Base-by-base conservation (phyloP, 1,140 invertebrate species). In the Orius laevigatus region DNA sequence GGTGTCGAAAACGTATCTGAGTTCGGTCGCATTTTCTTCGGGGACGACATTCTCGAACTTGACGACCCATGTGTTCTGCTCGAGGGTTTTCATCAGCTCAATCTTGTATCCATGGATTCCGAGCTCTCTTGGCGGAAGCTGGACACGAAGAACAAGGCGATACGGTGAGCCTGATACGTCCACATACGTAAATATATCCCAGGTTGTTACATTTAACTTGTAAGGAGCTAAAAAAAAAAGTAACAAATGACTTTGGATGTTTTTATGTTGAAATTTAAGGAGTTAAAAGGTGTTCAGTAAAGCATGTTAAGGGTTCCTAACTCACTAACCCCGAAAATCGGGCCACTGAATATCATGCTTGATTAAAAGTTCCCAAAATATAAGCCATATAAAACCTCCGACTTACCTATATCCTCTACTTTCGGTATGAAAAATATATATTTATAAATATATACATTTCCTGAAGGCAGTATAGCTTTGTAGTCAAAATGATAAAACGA, bases 401-500 rank as follows among this genome's bases (percentile, higher is more conserved):
- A 35, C 46, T 45, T 46, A 53, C 51, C 51, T 18, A 53, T 53
- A 14, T 39, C 11, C 5, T 46, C 35, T 14, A 19, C 42, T 35
- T 46, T 25, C 39, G 51, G 51, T 15, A 49, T 48, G 14, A 34
- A 20, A 33, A 53, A 53, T 16, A 53, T 31, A 20, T 53, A 53
- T 49, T 53, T 49, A 46, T 53, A 53, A 25, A 48, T 32, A 34
- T 40, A 53, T 15, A 14, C 44, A n/a, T 53, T 35, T 36, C 43
- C 42, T 46, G 41, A 46, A 35, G 46, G 41, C 39, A 36, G 42
- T 9, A 43, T 25, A 20, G 46, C 46, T 41, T 40, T 41, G 40
- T 53, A 53, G 33, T 53, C 39, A 38, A 53, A 53, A 35, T 39
- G 40, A 34, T 40, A 53, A 46, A 44, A 39, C 43, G 20, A 44